A percentile compares a stretch with the other conserved stretches of the same genome.
Evolutionary conservation across 2,888 invertebrate genomes (phyloP).

Genomic region (Hypomecis punctinalis): DNA sequence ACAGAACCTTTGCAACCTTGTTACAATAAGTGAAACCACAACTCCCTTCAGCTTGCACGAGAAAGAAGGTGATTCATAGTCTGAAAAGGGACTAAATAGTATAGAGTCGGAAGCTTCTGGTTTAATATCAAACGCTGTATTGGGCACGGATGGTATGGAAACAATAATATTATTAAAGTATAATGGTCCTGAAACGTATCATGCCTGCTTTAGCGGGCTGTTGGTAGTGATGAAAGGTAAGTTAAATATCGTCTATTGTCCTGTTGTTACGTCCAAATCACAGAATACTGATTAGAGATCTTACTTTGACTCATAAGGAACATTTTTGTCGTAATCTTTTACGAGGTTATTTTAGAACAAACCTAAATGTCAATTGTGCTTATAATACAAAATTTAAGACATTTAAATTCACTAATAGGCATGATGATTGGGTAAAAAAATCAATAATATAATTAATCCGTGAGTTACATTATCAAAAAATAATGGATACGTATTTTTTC

Average conservation of each 20-base stretch:
- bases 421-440: too few species aligned
- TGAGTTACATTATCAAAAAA: too few species aligned
- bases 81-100: slow-evolving; percentile 10
- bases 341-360: too few species aligned
- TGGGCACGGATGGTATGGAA: slow-evolving; percentile 56
- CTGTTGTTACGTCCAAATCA: background rate
- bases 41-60: background rate
- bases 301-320: too few species aligned
- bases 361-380: too few species aligned
- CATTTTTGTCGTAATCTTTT: too few species aligned
- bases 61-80: background rate
- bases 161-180: slow-evolving; percentile 63
- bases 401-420: too few species aligned
- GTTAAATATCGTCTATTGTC: slow-evolving; percentile 8
- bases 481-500: too few species aligned
- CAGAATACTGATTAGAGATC: too few species aligned
- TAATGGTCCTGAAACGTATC: slow-evolving; percentile 23
- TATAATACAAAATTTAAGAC: too few species aligned
- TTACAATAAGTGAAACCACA: slow-evolving; percentile 2
- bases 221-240: slow-evolving; percentile 16
- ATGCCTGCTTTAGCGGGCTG: slow-evolving; percentile 18
- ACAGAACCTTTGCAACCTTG: slow-evolving; percentile 11
- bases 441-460: too few species aligned
- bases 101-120: slow-evolving; percentile 52
- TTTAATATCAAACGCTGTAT: slow-evolving; percentile 51